Conservation (phyloP, 2,888 invertebrate species). For the Vanessa cardui region DNA sequence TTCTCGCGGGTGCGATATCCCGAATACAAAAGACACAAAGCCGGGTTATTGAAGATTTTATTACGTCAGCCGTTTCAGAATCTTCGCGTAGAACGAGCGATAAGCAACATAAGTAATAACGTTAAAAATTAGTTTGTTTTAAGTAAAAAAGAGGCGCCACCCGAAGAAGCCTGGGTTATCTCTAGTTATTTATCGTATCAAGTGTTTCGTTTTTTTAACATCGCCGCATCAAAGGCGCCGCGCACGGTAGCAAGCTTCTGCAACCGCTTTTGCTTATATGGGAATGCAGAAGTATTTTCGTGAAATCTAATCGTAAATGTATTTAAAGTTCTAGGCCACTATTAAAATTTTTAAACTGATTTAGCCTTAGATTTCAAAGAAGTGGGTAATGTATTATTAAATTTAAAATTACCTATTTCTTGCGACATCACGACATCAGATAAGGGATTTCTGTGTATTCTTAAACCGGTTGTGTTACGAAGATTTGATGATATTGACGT, state of each 20-base stretch:
- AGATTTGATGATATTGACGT: neutral
- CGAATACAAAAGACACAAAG: slow-evolving; percentile 36
- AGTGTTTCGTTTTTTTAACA: slow-evolving; percentile 65
- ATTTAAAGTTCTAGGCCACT: slow-evolving; percentile 42
- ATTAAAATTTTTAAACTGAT: slow-evolving; percentile 51
- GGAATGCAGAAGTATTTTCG: slow-evolving; percentile 58
- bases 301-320: slow-evolving; percentile 55
- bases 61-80: slow-evolving; percentile 26
- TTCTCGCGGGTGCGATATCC: slow-evolving; percentile 51
- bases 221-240: slow-evolving; percentile 70
- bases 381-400: slow-evolving; percentile 53
- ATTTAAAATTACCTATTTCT: slow-evolving; percentile 28
- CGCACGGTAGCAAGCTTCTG: slow-evolving; percentile 68
- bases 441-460: slow-evolving; percentile 20
- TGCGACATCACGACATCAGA: slow-evolving; percentile 25
- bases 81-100: slow-evolving; percentile 42
- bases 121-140: slow-evolving; percentile 57
- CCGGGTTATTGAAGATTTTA: slow-evolving; percentile 40
- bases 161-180: slow-evolving; percentile 64
- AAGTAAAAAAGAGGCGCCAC: slow-evolving; percentile 70
- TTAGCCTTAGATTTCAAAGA: slow-evolving; percentile 54
- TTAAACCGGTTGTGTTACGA: slow-evolving; percentile 14
- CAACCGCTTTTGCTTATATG: slow-evolving; percentile 59
- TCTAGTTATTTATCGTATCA: slow-evolving; percentile 79
- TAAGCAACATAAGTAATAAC: slow-evolving; percentile 43